Evolutionary conservation across 2,113 vertebrate genomes (phyloP).

Genomic region (Danio rerio): DNA sequence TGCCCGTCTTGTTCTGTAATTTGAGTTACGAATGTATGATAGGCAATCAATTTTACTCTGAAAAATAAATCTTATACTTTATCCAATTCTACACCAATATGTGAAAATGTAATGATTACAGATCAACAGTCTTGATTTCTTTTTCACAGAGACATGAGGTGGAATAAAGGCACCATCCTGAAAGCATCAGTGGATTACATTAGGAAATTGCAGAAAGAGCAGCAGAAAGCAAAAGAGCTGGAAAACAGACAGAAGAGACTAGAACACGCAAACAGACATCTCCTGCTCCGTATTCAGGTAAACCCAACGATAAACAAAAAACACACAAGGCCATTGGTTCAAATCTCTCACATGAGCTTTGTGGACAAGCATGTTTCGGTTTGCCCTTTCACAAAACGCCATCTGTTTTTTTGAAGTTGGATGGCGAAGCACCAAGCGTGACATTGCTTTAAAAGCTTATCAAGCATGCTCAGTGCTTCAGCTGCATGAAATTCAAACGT

Average conservation of each 20-base stretch:
- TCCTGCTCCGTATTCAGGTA: slow-evolving; percentile 89
- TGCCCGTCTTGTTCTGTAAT: no score
- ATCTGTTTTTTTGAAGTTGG: not conserved
- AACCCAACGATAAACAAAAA: not conserved
- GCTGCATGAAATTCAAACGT: not conserved
- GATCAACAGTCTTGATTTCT: not conserved
- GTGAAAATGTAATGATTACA: not conserved
- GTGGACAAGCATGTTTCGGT: not conserved
- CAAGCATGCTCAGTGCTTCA: not conserved
- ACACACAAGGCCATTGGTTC: not conserved
- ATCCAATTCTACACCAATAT: not conserved
- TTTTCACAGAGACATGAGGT: slow-evolving; percentile 81
- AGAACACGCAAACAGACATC: slow-evolving; percentile 87
- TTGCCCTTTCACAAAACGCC: not conserved
- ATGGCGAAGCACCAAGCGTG: not conserved
- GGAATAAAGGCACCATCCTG: slow-evolving; percentile 91
- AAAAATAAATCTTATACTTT: no score
- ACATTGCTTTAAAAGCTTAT: not conserved
- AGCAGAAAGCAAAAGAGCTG: slow-evolving; percentile 88
- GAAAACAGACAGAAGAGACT: slow-evolving; percentile 88
- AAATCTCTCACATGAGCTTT: not conserved
- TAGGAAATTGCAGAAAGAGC: slow-evolving; percentile 89
- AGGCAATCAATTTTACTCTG: no score
- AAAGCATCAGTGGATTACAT: slow-evolving; percentile 91
- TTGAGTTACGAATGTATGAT: no score